Evolutionary conservation across 2,797 vertebrate species (phyloP).

Genomic region (Orestias chungarensis): DNA sequence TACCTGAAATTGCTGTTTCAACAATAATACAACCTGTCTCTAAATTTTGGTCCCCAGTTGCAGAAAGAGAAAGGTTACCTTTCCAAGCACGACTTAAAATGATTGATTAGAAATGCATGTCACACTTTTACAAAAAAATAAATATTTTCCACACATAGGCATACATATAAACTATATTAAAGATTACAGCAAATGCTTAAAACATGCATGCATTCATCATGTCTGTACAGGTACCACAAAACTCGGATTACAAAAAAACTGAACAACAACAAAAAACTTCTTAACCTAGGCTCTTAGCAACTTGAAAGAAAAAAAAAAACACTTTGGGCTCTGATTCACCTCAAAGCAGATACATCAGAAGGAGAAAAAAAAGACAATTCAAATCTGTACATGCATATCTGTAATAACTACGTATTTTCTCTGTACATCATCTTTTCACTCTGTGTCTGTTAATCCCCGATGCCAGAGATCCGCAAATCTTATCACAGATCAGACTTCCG

Average conservation of each 20-base stretch:
- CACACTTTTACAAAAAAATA: no score
- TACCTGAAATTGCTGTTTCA: no score
- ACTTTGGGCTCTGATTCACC: conserved; percentile 60
- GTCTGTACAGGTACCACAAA: neutral
- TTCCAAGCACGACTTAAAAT: no score
- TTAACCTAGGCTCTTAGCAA: conserved; percentile 39
- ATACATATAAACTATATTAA: no score
- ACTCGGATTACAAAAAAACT: neutral
- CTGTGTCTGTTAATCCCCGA: conserved; percentile 43
- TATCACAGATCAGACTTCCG: conserved; percentile 72
- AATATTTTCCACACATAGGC: no score
- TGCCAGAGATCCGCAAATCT: conserved; percentile 45
- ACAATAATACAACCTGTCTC: no score
- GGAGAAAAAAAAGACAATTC: conserved; percentile 11
- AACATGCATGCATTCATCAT: neutral
- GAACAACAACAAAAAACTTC: conserved; percentile 36
- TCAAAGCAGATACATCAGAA: conserved; percentile 64
- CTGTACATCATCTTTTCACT: conserved; percentile 43
- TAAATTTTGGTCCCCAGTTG: no score
- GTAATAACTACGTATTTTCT: conserved; percentile 33
- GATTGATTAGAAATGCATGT: no score
- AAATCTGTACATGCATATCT: conserved; percentile 46
- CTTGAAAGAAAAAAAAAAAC: conserved; percentile 60
- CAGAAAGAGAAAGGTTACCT: no score
- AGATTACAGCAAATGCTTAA: no score